These are phyloP conservation scores for Dinocampus coccinellae DNA, from an alignment of 2,888 invertebrate species.

Conservation along the genomic window DNA sequence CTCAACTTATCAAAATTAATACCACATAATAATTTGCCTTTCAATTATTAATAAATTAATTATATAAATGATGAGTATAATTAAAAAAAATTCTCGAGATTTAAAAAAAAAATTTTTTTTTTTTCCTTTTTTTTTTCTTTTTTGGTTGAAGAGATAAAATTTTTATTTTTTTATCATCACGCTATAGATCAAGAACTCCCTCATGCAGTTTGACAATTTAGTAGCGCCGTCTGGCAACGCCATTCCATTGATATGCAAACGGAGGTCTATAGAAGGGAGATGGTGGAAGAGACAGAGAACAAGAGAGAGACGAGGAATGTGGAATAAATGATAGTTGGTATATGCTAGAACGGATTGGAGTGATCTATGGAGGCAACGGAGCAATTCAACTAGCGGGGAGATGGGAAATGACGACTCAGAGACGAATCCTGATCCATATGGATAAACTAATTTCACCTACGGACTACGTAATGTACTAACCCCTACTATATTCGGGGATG, in stretches of 20 bases:
- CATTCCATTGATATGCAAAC: conserved; percentile 38
- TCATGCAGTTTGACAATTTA: conserved; percentile 26
- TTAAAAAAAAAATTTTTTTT: too few species aligned
- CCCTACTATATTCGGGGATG: background rate
- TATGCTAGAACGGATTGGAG: conserved; percentile 24
- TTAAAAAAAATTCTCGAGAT: too few species aligned
- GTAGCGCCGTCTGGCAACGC: conserved; percentile 23
- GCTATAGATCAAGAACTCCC: background rate
- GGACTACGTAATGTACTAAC: conserved; percentile 20
- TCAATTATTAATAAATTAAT: conserved; percentile 1
- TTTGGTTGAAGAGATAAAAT: background rate
- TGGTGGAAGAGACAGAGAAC: too few species aligned
- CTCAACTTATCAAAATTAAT: conserved; percentile 5
- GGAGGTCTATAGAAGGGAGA: background rate
- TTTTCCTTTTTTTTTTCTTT: too few species aligned
- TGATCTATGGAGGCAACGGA: conserved; percentile 33
- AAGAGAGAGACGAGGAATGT: too few species aligned
- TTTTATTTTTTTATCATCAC: background rate
- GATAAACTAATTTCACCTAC: conserved; percentile 59
- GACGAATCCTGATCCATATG: conserved; percentile 61
- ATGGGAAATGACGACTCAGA: conserved; percentile 40
- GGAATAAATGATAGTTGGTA: conserved; percentile 24
- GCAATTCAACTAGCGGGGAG: conserved; percentile 30
- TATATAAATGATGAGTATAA: background rate
- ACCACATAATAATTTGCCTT: background rate